Conservation (phyloP, 2,888 invertebrate genomes). For the Oxyteleia sp. region DNA sequence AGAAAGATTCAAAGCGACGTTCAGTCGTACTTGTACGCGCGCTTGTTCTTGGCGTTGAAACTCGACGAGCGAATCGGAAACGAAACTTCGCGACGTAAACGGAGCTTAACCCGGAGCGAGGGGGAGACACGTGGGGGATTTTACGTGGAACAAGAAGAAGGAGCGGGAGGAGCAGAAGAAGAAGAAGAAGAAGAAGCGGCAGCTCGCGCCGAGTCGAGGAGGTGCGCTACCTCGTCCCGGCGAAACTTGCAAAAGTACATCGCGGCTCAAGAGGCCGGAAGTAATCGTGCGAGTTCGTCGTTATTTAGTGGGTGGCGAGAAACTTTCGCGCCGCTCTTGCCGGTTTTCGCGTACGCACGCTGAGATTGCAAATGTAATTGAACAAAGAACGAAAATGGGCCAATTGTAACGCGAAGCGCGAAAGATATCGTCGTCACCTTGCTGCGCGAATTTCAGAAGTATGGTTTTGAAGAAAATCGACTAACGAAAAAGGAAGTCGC, state of each 20-base stretch:
- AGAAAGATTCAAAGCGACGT: conserved; percentile 57
- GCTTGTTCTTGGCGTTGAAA: conserved; percentile 71
- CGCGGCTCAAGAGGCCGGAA: conserved; percentile 86
- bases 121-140: conserved; percentile 35
- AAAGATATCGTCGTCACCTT: conserved; percentile 29
- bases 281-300: conserved; percentile 85
- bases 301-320: conserved; percentile 81
- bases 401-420: conserved; percentile 42
- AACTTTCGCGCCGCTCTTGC: conserved; percentile 70
- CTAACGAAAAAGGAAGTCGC: too few relatives aligned
- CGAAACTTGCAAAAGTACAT: conserved; percentile 86
- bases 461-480: not conserved
- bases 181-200: conserved; percentile 34
- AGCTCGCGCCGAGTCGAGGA: conserved; percentile 40
- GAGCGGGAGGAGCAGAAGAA: conserved; percentile 30
- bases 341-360: conserved; percentile 28
- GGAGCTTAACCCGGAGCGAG: conserved; percentile 81
- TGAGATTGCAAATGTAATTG: conserved; percentile 61
- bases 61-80: conserved; percentile 71
- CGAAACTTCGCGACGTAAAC: conserved; percentile 84
- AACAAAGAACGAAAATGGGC: conserved; percentile 62
- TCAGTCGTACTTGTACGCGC: conserved; percentile 63
- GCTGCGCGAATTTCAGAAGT: not conserved
- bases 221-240: conserved; percentile 76
- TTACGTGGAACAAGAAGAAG: conserved; percentile 39